Base-by-base conservation (phyloP, 2,888 invertebrate genomes). In the Oligia fasciuncula region DNA sequence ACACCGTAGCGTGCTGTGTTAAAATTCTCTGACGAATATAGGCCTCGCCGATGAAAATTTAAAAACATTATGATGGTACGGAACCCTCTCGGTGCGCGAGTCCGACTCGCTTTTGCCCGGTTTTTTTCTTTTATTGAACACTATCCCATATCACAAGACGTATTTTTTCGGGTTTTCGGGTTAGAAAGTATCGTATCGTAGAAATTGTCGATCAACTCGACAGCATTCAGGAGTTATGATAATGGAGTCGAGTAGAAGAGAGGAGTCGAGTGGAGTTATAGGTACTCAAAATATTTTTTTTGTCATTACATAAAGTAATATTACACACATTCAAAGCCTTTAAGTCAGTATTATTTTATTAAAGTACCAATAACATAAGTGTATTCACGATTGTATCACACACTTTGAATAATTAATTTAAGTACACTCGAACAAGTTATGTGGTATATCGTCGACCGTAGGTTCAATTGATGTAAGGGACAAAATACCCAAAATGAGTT, bases 371-470 rank as follows among this genome's bases (percentile, higher is more conserved):
- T 49, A 23, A 29, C 29, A 43, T 35, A 49, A 23, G 57, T 79
- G 49, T 57, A 40, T 57, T 69, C 35, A 40, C 5, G 69, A 70
- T 70, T 49, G 2, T 70, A 70, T 70, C 40, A 35, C 17, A 80
- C 23, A 51, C 49, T 81, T 60, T 51, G 23, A 62, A 29, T 74
- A 60, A 67, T 74, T 54, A 60, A 49, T 67, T 60, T 3, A 60
- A 43, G 19, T 73, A 19, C 73, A 73, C 2, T 73, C 73, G 17
- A 72, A 49, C 9, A 60, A 71, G 1, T 9, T 23, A 9, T 70
- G 43, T 73, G 46, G 46, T 46, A 17, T n/a, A n/a, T n/a, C n/a
- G n/a, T n/a, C n/a, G n/a, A n/a, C n/a, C n/a, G n/a, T n/a, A n/a
- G n/a, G n/a, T n/a, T n/a, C n/a, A n/a, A n/a, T n/a, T n/a, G n/a